These are phyloP conservation scores for Aculops lycopersici DNA, from an alignment of 1,140 invertebrate genomes.

Conservation along the genomic window DNA sequence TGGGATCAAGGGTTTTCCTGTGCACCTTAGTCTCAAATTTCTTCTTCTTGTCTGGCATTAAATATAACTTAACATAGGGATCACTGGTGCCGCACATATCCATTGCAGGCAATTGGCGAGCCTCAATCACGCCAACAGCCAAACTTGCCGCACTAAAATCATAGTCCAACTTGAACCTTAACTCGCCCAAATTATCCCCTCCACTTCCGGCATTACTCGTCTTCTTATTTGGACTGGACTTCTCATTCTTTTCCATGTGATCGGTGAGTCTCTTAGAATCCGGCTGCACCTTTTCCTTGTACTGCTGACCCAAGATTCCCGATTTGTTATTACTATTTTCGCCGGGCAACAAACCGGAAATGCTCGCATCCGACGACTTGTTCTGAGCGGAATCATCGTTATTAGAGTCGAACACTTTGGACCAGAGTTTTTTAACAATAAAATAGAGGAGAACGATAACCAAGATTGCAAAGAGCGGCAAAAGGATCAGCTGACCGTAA, in stretches of 20 bases:
- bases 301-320: slow-evolving; percentile 63
- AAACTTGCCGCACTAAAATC: slow-evolving; percentile 88
- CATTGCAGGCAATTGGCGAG: slow-evolving; percentile 78
- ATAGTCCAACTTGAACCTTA: slow-evolving; percentile 58
- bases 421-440: too few relatives aligned
- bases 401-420: too few relatives aligned
- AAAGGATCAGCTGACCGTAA: too few relatives aligned
- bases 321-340: too few relatives aligned
- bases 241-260: slow-evolving; percentile 67
- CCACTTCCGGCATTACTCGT: too few relatives aligned
- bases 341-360: too few relatives aligned
- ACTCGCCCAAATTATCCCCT: slow-evolving; percentile 29
- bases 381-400: too few relatives aligned
- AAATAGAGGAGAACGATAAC: too few relatives aligned
- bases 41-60: slow-evolving; percentile 18
- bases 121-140: slow-evolving; percentile 87
- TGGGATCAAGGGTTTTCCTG: slow-evolving; percentile 16
- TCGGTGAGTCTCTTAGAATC: slow-evolving; percentile 89
- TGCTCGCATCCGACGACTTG: too few relatives aligned
- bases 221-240: slow-evolving; percentile 62
- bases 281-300: slow-evolving; percentile 92
- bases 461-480: too few relatives aligned
- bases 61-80: slow-evolving; percentile 23
- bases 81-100: slow-evolving; percentile 97
- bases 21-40: slow-evolving; percentile 19